A percentile compares a stretch with the other conserved stretches of the same genome.
Conservation (phyloP, 1,140 invertebrate species). For the Aphis gossypii region DNA sequence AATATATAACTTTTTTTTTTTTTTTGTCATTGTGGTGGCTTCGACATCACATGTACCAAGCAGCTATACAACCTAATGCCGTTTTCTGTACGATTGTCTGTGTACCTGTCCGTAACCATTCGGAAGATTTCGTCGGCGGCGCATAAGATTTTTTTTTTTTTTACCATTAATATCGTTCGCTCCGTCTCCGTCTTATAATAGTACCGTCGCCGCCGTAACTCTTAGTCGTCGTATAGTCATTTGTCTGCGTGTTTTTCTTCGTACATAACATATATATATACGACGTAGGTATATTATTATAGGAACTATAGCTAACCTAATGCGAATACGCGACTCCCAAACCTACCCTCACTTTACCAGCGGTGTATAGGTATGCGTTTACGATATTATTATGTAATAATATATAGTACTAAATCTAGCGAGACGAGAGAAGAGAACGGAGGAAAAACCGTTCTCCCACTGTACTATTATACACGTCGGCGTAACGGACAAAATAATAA, state of each 20-base stretch:
- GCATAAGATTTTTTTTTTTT: neutral
- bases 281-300: neutral
- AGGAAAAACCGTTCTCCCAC: slow-evolving; percentile 12
- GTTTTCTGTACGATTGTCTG: slow-evolving; percentile 31
- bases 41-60: neutral
- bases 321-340: neutral
- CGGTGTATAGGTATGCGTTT: neutral
- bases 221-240: neutral
- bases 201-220: neutral
- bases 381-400: too few relatives aligned
- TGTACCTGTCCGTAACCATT: slow-evolving; percentile 54
- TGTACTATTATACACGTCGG: too few relatives aligned
- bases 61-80: slow-evolving; percentile 5
- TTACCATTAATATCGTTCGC: neutral
- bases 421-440: neutral
- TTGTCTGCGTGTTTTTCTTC: neutral
- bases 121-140: slow-evolving; percentile 17
- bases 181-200: neutral
- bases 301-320: neutral
- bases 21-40: slow-evolving; percentile 37
- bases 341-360: neutral
- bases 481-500: slow-evolving; percentile 7
- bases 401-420: neutral
- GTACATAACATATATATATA: neutral
- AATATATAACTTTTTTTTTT: slow-evolving; percentile 28